A percentile compares a stretch with the other conserved stretches of the same genome.
Evolutionary conservation across 2,113 vertebrate genomes (phyloP).

Genomic region (Taxidea taxus): DNA sequence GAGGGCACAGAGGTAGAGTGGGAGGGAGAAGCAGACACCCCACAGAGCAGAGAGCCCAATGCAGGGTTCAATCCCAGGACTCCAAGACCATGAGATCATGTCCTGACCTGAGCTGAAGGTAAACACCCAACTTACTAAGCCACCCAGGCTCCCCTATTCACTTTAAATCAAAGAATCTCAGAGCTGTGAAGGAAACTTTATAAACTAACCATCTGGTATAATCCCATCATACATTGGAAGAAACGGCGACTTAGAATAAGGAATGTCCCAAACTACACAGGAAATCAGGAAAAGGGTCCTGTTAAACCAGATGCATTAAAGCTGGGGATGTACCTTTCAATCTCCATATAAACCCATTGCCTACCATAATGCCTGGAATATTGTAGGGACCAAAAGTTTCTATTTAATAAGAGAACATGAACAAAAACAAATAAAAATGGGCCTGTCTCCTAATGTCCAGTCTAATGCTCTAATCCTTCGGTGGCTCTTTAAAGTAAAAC

Average conservation of each 20-base stretch:
- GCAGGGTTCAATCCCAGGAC: too few relatives aligned
- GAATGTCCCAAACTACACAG: neutral
- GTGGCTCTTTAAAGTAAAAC: neutral
- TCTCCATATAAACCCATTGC: neutral
- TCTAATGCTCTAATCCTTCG: neutral
- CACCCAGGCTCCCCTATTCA: too few relatives aligned
- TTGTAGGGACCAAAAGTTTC: constrained; percentile 16
- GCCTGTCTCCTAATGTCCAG: neutral
- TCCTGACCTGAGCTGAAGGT: too few relatives aligned
- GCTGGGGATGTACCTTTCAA: neutral
- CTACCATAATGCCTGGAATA: neutral
- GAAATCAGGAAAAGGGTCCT: neutral
- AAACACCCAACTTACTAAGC: too few relatives aligned
- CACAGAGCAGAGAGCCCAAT: too few relatives aligned
- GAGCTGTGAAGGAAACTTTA: neutral
- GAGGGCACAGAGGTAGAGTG: too few relatives aligned
- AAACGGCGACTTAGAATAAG: neutral
- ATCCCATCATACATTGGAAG: neutral
- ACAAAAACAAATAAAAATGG: neutral
- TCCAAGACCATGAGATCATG: too few relatives aligned
- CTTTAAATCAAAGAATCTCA: constrained; percentile 22
- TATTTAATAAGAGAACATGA: constrained; percentile 11
- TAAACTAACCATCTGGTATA: neutral
- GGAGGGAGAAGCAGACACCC: too few relatives aligned
- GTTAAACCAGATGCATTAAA: neutral